Percentiles rank a stretch among this genome's conserved stretches.
Conservation (phyloP, 2,113 vertebrate genomes). For the Triplophysa siluroides region DNA sequence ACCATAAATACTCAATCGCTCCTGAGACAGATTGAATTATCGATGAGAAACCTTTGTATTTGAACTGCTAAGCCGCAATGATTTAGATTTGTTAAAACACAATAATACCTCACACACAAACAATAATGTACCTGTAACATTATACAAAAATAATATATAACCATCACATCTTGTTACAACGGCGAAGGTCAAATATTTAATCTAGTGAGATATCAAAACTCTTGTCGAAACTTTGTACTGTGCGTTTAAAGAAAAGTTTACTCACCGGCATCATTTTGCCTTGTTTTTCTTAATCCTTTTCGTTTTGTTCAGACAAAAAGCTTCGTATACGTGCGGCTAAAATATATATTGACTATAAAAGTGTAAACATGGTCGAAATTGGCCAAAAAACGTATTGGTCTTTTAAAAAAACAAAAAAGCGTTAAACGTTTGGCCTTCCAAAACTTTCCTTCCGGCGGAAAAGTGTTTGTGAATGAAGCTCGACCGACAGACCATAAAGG, state of each 20-base stretch:
- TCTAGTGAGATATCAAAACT: no score
- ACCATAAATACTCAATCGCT: no score
- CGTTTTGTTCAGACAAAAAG: neutral
- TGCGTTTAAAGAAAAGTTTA: neutral
- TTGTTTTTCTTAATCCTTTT: neutral
- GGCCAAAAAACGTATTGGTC: neutral
- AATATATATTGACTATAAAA: neutral
- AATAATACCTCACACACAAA: neutral
- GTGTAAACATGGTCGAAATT: neutral
- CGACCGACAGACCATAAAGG: neutral
- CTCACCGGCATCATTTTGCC: slow-evolving; percentile 29
- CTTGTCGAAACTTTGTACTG: no score
- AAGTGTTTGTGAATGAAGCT: neutral
- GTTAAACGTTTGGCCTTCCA: slow-evolving; percentile 11
- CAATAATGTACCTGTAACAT: neutral
- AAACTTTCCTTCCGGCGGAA: slow-evolving; percentile 21
- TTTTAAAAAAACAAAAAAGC: neutral
- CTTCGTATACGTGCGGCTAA: no score
- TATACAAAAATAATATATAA: neutral
- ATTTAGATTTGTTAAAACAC: no score
- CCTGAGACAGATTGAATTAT: no score
- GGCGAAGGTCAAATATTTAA: no score
- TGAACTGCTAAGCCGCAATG: no score
- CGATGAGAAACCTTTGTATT: no score
- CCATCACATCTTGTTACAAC: neutral